phyloP scores from a whole-genome alignment of 2,888 invertebrate species.

The Mactromeris polynyma region DNA sequence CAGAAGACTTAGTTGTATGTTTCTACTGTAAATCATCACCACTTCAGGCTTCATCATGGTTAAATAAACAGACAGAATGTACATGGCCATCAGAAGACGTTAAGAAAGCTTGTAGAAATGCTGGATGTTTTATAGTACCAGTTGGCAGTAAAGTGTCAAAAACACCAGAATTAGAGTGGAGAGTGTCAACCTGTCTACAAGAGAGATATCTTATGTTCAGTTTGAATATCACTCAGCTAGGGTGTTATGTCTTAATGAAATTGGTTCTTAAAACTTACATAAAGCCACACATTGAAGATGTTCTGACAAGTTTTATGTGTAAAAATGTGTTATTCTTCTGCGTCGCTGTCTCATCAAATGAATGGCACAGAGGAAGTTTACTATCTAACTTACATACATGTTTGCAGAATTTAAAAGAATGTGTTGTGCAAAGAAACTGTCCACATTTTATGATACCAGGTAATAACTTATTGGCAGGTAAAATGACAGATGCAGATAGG shows the following conservation, averaged over 20 bases:
- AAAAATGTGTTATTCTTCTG: conserved; percentile 5
- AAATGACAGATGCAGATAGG: neutral
- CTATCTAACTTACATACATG: neutral
- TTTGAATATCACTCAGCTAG: neutral
- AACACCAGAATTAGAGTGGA: neutral
- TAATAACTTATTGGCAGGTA: conserved; percentile 3
- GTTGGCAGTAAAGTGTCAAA: neutral
- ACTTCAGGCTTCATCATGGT: neutral
- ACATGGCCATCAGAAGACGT: conserved; percentile 5
- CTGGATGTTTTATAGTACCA: conserved; percentile 14
- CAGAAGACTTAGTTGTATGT: neutral
- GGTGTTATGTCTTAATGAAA: conserved; percentile 20
- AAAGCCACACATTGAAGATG: neutral
- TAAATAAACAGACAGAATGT: neutral
- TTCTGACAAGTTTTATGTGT: conserved; percentile 22
- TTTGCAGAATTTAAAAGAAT: neutral
- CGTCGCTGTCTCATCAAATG: neutral
- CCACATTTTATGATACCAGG: conserved; percentile 12
- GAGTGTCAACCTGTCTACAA: conserved; percentile 15
- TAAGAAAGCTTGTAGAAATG: neutral
- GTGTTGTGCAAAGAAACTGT: neutral
- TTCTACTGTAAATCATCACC: neutral
- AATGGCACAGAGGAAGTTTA: conserved; percentile 1
- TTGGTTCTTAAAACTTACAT: conserved; percentile 13
- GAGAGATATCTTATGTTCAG: neutral